Evolutionary conservation across 2,888 invertebrate genomes (phyloP).

Genomic region (Agapostemon virescens): DNA sequence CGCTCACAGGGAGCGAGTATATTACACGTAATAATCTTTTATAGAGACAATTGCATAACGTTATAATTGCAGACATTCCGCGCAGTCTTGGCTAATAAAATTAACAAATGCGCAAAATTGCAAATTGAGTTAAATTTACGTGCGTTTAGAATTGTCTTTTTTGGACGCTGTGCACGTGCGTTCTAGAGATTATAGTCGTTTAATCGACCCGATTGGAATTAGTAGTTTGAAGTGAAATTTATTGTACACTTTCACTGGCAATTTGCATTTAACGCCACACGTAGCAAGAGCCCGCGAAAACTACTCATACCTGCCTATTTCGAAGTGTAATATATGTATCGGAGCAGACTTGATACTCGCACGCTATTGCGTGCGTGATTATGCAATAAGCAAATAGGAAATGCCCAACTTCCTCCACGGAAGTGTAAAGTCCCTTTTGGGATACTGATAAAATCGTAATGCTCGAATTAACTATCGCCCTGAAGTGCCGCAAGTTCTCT

Average conservation of each 20-base stretch:
- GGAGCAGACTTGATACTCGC: conserved; percentile 33
- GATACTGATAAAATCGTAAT: conserved; percentile 48
- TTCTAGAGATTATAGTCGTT: background rate
- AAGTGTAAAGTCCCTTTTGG: conserved; percentile 55
- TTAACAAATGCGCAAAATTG: background rate
- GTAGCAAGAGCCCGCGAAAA: conserved; percentile 1
- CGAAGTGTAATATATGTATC: conserved; percentile 30
- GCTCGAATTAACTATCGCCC: conserved; percentile 19
- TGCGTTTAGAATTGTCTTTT: background rate
- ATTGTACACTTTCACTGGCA: conserved; percentile 11
- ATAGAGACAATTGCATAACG: background rate
- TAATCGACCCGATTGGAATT: background rate
- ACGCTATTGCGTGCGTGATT: conserved; percentile 62
- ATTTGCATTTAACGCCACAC: conserved; percentile 21
- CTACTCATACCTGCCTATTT: conserved; percentile 27
- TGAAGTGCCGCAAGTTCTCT: conserved; percentile 20
- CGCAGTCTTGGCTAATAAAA: background rate
- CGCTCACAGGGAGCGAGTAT: background rate
- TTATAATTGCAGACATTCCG: too few species aligned
- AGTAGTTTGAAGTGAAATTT: background rate
- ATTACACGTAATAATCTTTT: background rate
- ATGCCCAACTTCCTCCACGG: conserved; percentile 64
- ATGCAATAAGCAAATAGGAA: conserved; percentile 65
- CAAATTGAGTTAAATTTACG: background rate
- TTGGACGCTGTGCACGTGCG: background rate